Evolutionary conservation across 2,888 invertebrate species (phyloP).

Genomic region (Drosophila ezoana): DNA sequence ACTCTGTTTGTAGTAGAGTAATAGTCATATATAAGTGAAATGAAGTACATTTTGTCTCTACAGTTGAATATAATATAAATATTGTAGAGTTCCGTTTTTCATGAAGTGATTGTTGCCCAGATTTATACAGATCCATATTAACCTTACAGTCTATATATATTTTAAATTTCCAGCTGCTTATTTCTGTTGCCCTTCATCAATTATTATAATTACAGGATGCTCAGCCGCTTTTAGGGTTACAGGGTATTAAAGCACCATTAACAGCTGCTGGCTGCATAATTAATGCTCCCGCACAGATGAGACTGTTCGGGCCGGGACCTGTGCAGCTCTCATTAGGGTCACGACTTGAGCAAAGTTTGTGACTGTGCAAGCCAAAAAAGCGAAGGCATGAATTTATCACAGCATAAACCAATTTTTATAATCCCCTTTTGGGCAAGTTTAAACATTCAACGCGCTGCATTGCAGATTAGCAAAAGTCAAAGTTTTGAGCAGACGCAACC

Average conservation of each 20-base stretch:
- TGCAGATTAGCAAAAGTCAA: conserved; percentile 47
- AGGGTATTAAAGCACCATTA: conserved; percentile 43
- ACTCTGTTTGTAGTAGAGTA: too few relatives aligned
- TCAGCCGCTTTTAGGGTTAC: conserved; percentile 6
- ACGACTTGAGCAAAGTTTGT: conserved; percentile 35
- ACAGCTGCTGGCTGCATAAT: conserved; percentile 52
- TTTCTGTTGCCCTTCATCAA: not conserved
- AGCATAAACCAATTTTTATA: conserved; percentile 57
- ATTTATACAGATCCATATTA: too few relatives aligned
- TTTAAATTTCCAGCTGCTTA: too few relatives aligned
- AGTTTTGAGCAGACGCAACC: conserved; percentile 41
- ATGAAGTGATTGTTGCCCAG: too few relatives aligned
- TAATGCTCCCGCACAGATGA: conserved; percentile 29
- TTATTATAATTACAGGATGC: too few relatives aligned
- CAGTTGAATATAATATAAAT: too few relatives aligned
- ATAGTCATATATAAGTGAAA: too few relatives aligned
- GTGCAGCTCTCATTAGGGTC: conserved; percentile 51
- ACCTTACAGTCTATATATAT: too few relatives aligned
- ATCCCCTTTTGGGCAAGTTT: conserved; percentile 35
- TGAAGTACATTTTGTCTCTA: too few relatives aligned
- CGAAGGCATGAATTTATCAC: conserved; percentile 21
- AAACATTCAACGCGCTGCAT: conserved; percentile 38
- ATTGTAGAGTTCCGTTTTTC: too few relatives aligned
- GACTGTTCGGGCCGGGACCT: conserved; percentile 6
- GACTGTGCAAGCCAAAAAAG: conserved; percentile 22